Evolutionary conservation across 2,888 invertebrate genomes (phyloP), one percentile per base, ranked within the genome.

Genomic region (Acleris sparsana): DNA sequence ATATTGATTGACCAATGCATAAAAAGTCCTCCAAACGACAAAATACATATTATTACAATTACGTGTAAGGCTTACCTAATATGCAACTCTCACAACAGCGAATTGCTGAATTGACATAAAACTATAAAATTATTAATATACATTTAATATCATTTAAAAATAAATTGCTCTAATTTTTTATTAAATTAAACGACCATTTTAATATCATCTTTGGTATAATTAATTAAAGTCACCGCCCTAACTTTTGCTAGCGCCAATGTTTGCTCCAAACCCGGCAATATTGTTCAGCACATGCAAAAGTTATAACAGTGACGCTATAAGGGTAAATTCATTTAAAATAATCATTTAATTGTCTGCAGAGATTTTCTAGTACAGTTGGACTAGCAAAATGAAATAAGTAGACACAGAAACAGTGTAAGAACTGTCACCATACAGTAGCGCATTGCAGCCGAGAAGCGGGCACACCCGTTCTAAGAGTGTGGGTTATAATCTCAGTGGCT

Each of bases 141-240:
- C 69, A 74, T 72, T 73, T 71, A 75, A 70, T 71, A 72, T 72
- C 73, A 73, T 61, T 61, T 75, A 77, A 77, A 72, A 76, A 74
- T 78, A 78, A 76, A 73, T 80, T 80, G 79, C 70, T 79, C 74
- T 79, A 69, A 77, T 53, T 62, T 62, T 58, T 57, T 57, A 76
- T 71, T 80, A 77, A 78, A 76, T 71, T 79, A 77, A 78, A 82
- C 75, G 73, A 80, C 74, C 75, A 77, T 78, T 82, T 82, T 83
- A 88, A 89, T 88, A 89, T 87, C 87, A 87, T 90, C 90, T 91
- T 91, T 91, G 90, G 90, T 88, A 86, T 86, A 73, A 78, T 76
- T 77, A 80, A 82, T 79, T 79, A 77, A 71, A 72, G 68, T 71
- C 73, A 79, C 77, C 78, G 78, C 78, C 78, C 76, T 73, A 68